phyloP scores from a whole-genome alignment of 2,113 vertebrate genomes.

The Apodemus speciosus region DNA sequence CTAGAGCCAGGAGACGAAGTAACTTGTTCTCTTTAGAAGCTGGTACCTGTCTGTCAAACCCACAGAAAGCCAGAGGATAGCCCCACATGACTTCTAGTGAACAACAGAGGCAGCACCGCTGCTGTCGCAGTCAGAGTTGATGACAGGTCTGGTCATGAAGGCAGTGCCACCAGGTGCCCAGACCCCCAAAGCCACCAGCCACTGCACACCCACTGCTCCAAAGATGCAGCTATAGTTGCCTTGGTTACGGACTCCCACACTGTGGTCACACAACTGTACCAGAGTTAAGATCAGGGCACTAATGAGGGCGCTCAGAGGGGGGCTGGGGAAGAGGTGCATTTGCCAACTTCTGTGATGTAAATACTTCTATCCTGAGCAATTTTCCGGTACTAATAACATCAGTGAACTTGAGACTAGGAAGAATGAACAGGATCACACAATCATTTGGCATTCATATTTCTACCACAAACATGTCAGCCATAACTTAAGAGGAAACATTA shows the following conservation, averaged over 20 bases:
- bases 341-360: background rate
- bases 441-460: background rate
- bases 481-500: background rate
- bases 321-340: background rate
- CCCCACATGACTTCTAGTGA: background rate
- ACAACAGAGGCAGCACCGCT: background rate
- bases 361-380: fast-evolving
- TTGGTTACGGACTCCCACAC: background rate
- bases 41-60: no score
- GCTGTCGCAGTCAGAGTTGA: background rate
- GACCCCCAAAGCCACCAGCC: background rate
- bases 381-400: no score
- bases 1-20: background rate
- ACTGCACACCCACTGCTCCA: background rate
- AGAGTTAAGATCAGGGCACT: background rate
- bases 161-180: background rate
- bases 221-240: background rate
- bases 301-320: background rate
- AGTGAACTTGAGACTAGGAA: background rate
- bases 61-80: no score
- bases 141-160: background rate
- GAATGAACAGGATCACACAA: background rate
- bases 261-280: background rate
- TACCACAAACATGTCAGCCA: fast-evolving
- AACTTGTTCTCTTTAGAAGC: background rate